phyloP scores from a whole-genome alignment of 2,888 invertebrate genomes.

The Hirtodrosophila duncani region DNA sequence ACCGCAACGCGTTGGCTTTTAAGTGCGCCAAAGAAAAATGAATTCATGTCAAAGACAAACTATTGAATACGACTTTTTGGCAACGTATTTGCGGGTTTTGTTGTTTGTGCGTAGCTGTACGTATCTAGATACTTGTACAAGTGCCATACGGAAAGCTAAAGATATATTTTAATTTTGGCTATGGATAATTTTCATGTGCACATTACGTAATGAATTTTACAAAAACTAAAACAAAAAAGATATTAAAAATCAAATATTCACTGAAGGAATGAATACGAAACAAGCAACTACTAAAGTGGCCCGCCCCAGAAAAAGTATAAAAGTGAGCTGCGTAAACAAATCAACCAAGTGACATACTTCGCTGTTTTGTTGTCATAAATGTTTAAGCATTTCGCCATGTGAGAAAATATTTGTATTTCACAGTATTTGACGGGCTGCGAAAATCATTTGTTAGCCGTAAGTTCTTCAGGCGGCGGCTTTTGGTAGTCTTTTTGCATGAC shows the following conservation, averaged over 20 bases:
- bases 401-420: slow-evolving; percentile 35
- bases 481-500: slow-evolving; percentile 8
- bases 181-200: slow-evolving; percentile 16
- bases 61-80: slow-evolving; percentile 71
- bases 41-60: slow-evolving; percentile 72
- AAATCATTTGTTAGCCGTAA: slow-evolving; percentile 31
- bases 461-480: slow-evolving; percentile 19
- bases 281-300: slow-evolving; percentile 30
- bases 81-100: slow-evolving; percentile 34
- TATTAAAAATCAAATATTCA: slow-evolving; percentile 16
- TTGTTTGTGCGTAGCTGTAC: slow-evolving; percentile 13
- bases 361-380: slow-evolving; percentile 64
- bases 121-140: slow-evolving; percentile 20
- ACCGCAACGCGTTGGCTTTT: slow-evolving; percentile 51
- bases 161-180: too few species aligned
- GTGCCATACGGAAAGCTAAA: slow-evolving; percentile 22
- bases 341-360: slow-evolving; percentile 67
- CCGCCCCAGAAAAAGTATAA: too few species aligned
- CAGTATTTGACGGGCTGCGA: slow-evolving; percentile 41
- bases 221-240: slow-evolving; percentile 21
- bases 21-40: slow-evolving; percentile 66
- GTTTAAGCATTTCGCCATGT: slow-evolving; percentile 34
- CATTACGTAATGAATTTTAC: slow-evolving; percentile 58
- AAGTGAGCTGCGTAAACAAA: slow-evolving; percentile 65
- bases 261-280: neutral